Conservation (phyloP, 2,888 invertebrate species). For the Tipula helvola region DNA sequence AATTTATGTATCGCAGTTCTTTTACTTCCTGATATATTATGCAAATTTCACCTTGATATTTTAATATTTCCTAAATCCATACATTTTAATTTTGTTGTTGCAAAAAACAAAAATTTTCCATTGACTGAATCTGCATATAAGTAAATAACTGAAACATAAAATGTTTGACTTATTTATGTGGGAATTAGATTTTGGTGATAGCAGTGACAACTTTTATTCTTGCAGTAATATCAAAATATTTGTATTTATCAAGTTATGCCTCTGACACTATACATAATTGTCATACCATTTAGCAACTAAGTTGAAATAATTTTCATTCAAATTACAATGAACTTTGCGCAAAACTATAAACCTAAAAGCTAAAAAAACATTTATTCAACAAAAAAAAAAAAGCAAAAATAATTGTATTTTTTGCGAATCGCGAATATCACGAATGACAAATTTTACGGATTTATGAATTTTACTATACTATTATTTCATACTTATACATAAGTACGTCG, state of each 20-base stretch:
- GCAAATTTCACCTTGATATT: not conserved
- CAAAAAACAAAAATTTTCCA: not conserved
- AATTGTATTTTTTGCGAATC: not conserved
- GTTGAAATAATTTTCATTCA: not conserved
- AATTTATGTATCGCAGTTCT: not conserved
- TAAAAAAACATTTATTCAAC: not conserved
- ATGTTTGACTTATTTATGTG: not conserved
- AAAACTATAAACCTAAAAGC: not conserved
- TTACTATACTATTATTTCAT: not conserved
- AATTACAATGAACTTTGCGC: not conserved
- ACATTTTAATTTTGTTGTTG: not conserved
- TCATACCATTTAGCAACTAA: not conserved
- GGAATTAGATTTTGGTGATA: not conserved
- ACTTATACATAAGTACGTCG: too few species aligned
- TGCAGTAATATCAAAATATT: not conserved
- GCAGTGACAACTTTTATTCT: not conserved
- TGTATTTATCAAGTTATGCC: not conserved
- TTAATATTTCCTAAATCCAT: not conserved
- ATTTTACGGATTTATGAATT: slow-evolving; percentile 8
- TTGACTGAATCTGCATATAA: not conserved
- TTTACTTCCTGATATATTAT: not conserved
- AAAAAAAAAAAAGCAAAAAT: not conserved
- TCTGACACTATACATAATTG: not conserved
- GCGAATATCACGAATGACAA: slow-evolving; percentile 6
- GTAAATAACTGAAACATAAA: not conserved